Base-by-base conservation (phyloP, 2,797 vertebrate species). In the Phoeniculus purpureus region DNA sequence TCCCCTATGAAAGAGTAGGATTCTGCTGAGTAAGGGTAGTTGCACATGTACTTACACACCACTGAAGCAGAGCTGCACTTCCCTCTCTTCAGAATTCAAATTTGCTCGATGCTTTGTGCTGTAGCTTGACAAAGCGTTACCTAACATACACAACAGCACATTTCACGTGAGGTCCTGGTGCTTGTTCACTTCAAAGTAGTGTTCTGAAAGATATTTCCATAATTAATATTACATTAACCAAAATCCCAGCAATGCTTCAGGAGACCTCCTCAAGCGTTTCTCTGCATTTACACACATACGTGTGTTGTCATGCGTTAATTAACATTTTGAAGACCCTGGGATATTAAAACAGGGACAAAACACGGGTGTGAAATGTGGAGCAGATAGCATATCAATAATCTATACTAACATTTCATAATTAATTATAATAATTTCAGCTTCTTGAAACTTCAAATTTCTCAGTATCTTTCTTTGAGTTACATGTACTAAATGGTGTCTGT, bases 51-150 rank as follows among this genome's bases (percentile, higher is more conserved):
- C 58, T 91, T 67, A 84, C 25, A 56, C 67, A 55, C 31, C 4
- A 15, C 34, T 81, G 89, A 87, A 87, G 50, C 60, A 94, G 52
- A 91, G 29, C 6, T 87, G n/a, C 19, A 74, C 64, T 94, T 96
- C 96, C 88, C 55, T 71, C 61, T 79, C 55, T 93, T 78, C 43
- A 92, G 77, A 96, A 95, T 92, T 94, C 52, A 93, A 71, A 95
- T 96, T 77, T 94, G 21, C 16, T 88, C 45, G 29, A 34, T 50
- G 34, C 27, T 96, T 95, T 84, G 29, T 89, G 94, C 58, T 82
- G 15, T 77, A 95, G 91, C 92, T 94, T 96, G 52, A 92, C 79
- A 94, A 95, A 32, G 6, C 68, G 45, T 73, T 91, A 79, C 32
- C 71, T 92, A 55, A 94, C 58, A 73, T 91, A 45, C 92, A 85